These are phyloP conservation scores for Apodemia hepburni DNA, from an alignment of 2,888 invertebrate genomes.

Conservation along the genomic window DNA sequence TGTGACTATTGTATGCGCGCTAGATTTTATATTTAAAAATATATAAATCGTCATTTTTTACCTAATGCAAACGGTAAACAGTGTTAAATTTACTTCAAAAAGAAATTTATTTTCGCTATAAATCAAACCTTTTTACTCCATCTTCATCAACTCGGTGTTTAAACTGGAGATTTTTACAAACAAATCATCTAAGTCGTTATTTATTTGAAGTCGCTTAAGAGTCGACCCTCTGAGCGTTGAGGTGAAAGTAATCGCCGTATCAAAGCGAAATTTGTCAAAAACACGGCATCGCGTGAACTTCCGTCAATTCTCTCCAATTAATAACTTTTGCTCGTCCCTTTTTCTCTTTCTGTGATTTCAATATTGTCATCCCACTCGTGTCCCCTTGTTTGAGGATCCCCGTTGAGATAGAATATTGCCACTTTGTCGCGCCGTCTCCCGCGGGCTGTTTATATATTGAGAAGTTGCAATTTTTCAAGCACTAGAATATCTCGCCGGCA, in stretches of 20 bases:
- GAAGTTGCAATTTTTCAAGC: slow-evolving; percentile 70
- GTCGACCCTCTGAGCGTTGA: slow-evolving; percentile 64
- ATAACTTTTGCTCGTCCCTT: slow-evolving; percentile 57
- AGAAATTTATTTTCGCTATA: slow-evolving; percentile 3
- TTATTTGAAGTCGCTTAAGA: slow-evolving; percentile 46
- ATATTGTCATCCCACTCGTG: slow-evolving; percentile 46
- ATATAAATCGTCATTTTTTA: too few relatives aligned
- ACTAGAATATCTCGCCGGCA: slow-evolving; percentile 16
- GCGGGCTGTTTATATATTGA: slow-evolving; percentile 64
- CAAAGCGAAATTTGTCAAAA: slow-evolving; percentile 80
- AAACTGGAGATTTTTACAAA: slow-evolving; percentile 31
- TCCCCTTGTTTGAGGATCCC: slow-evolving; percentile 77
- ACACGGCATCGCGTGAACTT: slow-evolving; percentile 71
- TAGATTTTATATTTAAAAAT: too few relatives aligned
- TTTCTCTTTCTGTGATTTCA: slow-evolving; percentile 34
- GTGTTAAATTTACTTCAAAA: slow-evolving; percentile 14
- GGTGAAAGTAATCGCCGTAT: slow-evolving; percentile 77
- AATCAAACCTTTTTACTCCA: slow-evolving; percentile 18
- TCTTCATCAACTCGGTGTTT: slow-evolving; percentile 25
- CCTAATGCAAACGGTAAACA: too few relatives aligned
- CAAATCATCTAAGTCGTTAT: slow-evolving; percentile 44
- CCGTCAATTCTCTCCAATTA: slow-evolving; percentile 79
- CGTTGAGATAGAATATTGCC: slow-evolving; percentile 77
- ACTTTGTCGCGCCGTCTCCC: slow-evolving; percentile 74
- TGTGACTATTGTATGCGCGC: too few relatives aligned